A percentile compares a stretch with the other conserved stretches of the same genome.
phyloP scores from a whole-genome alignment of 2,113 vertebrate genomes.

The Tetrax tetrax region DNA sequence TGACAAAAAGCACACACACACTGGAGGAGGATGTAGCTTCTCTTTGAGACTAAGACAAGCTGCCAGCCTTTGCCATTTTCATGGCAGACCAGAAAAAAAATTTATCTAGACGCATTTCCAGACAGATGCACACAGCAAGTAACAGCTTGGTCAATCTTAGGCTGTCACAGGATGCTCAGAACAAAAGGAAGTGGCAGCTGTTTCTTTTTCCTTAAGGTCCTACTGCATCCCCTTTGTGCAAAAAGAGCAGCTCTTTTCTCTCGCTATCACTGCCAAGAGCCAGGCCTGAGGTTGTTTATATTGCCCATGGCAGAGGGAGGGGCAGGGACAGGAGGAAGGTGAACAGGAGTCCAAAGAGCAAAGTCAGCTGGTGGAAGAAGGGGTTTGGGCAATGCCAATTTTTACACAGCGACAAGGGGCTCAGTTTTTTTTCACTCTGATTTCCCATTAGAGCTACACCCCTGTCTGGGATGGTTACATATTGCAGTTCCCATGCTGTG shows the following conservation, averaged over 20 bases:
- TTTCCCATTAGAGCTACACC: neutral
- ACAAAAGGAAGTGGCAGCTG: neutral
- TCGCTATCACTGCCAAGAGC: neutral
- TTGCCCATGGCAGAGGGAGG: neutral
- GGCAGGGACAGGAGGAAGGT: neutral
- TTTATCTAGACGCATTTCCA: neutral
- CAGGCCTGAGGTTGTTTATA: neutral
- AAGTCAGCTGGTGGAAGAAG: neutral
- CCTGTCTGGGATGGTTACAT: neutral
- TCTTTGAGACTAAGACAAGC: conserved; percentile 8
- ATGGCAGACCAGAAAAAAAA: neutral
- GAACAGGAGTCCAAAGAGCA: neutral
- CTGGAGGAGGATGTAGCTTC: neutral
- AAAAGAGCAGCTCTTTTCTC: neutral
- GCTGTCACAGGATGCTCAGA: neutral
- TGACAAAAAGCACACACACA: neutral
- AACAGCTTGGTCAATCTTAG: neutral
- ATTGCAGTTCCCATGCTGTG: neutral
- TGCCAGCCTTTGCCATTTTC: conserved; percentile 4
- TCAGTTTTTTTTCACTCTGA: neutral
- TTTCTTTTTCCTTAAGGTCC: neutral
- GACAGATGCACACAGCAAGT: neutral
- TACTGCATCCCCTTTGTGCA: neutral
- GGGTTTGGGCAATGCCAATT: neutral
- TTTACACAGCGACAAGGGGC: neutral